Conservation (phyloP, 2,113 vertebrate species). For the Panthera uncia region DNA sequence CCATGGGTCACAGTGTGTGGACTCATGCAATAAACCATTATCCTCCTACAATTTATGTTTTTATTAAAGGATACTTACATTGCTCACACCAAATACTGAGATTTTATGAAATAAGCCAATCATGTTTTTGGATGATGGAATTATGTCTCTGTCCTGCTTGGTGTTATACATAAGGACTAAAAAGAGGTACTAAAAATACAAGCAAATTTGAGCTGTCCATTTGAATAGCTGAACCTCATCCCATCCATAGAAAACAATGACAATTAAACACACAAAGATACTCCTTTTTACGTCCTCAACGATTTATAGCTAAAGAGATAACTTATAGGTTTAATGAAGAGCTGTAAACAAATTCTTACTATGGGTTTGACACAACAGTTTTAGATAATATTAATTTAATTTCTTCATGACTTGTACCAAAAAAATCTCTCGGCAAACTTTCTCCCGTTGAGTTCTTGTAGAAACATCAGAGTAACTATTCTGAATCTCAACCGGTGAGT, state of each 20-base stretch:
- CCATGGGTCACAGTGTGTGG: not conserved
- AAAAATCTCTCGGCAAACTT: not conserved
- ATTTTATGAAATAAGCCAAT: not conserved
- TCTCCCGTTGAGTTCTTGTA: not conserved
- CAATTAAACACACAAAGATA: not conserved
- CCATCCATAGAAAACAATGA: not conserved
- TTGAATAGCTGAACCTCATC: not conserved
- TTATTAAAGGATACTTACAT: not conserved
- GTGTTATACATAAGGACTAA: not conserved
- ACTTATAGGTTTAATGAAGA: not conserved
- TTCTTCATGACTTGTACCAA: not conserved
- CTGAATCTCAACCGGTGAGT: not conserved
- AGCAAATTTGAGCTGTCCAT: not conserved
- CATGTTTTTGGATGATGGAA: constrained; percentile 2
- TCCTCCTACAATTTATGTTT: not conserved
- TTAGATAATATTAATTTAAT: not conserved
- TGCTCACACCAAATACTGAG: not conserved
- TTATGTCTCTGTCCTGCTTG: not conserved
- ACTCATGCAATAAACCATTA: not conserved
- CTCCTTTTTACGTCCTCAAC: not conserved
- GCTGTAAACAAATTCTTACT: not conserved
- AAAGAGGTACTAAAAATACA: constrained; percentile 27
- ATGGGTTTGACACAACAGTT: not conserved
- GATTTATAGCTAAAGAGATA: not conserved
- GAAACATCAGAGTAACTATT: not conserved